A percentile compares a stretch with the other conserved stretches of the same genome.
These are phyloP conservation scores for Osmerus mordax DNA, from an alignment of 2,113 vertebrate species.

Conservation along the genomic window DNA sequence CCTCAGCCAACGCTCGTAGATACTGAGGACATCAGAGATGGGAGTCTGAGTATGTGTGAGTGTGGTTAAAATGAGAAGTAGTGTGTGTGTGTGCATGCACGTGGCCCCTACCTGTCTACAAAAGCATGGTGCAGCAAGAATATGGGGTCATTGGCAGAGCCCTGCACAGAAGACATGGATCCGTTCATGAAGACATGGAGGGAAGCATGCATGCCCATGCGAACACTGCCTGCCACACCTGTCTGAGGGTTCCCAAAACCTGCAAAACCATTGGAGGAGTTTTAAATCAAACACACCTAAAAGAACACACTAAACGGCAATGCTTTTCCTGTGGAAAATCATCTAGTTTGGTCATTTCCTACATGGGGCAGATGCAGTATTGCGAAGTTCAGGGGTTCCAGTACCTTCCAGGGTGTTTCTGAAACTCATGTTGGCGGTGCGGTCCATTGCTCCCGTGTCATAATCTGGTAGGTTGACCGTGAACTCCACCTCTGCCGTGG, in stretches of 20 bases:
- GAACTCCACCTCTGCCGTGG: constrained; percentile 86
- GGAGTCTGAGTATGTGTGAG: not conserved
- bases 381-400: not conserved
- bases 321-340: no score
- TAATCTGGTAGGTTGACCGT: constrained; percentile 82
- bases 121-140: constrained; percentile 93
- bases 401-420: constrained; percentile 94
- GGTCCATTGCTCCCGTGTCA: constrained; percentile 87
- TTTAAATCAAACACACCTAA: not conserved
- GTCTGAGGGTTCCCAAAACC: constrained; percentile 87
- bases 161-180: constrained; percentile 92
- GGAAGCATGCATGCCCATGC: constrained; percentile 89
- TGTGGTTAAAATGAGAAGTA: not conserved
- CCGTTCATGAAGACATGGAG: constrained; percentile 96
- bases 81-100: constrained; percentile 4
- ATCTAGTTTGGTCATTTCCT: no score
- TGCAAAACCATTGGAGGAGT: constrained; percentile 45
- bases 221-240: constrained; percentile 76
- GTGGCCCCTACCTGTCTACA: constrained; percentile 85
- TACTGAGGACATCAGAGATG: constrained; percentile 61
- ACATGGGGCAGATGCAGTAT: not conserved
- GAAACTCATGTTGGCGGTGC: constrained; percentile 90
- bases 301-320: no score
- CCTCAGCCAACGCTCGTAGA: constrained; percentile 93
- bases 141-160: constrained; percentile 94